Conservation (phyloP, 2,113 vertebrate species). For the Nansenia antarctica region DNA sequence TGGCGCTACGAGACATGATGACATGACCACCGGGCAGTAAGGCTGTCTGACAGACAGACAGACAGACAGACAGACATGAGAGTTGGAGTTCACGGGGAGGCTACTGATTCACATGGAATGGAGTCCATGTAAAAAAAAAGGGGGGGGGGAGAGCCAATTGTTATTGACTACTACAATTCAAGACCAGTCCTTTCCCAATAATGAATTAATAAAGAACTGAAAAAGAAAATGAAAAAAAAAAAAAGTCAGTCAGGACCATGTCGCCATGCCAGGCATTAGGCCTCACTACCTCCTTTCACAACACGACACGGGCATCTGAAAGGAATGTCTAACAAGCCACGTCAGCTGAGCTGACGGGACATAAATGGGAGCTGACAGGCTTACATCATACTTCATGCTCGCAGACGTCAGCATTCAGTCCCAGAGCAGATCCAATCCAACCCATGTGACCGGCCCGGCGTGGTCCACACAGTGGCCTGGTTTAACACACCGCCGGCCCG, state of each 20-base stretch:
- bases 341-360: not conserved
- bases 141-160: too few relatives aligned
- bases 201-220: not conserved
- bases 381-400: not conserved
- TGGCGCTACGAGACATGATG: too few relatives aligned
- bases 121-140: too few relatives aligned
- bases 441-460: too few relatives aligned
- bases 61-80: not conserved
- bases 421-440: too few relatives aligned
- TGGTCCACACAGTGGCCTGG: too few relatives aligned
- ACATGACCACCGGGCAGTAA: too few relatives aligned
- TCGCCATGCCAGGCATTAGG: too few relatives aligned
- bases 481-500: too few relatives aligned
- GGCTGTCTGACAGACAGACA: not conserved
- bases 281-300: not conserved
- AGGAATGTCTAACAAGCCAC: not conserved
- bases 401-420: not conserved
- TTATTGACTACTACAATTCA: not conserved
- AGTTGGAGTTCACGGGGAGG: too few relatives aligned
- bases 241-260: too few relatives aligned
- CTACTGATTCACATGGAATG: too few relatives aligned
- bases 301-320: not conserved
- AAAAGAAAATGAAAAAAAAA: not conserved
- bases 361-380: not conserved
- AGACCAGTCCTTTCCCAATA: not conserved